Evolutionary conservation across 2,888 invertebrate species (phyloP), one percentile per base, ranked within the genome.

Genomic region (Nysson spinosus): DNA sequence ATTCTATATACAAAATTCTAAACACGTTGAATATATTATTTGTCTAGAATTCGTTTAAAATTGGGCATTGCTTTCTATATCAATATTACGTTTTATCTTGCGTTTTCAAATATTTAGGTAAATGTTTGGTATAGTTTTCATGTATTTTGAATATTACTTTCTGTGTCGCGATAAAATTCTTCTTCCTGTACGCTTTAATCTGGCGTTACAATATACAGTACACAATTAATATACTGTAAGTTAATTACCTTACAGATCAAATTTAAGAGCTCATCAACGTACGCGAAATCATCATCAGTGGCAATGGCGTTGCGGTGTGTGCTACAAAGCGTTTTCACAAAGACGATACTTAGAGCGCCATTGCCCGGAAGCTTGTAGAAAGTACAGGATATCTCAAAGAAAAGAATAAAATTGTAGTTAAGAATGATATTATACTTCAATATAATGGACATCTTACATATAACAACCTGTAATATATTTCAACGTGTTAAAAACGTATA

Each of bases 261-360:
- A 93, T 83, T 87, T 93, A 32, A 89, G 93, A 44, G 93, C 93
- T 0, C 93, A 93, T 88, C 93, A 93, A 82, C 90, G 93, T 64
- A 92, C 92, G 5, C 90, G 92, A 72, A 91, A 91, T 4, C 93
- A 93, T 85, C 93, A 93, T 85, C 85, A 90, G 49, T 93, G 93
- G 93, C 88, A 90, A 73, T 92, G 91, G 90, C 89, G 90, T 50
- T 93, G 93, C 79, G 83, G 88, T 0, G 89, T 90, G 54, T 93
- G 93, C 75, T 90, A 90, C 61, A 93, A 93, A 83, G 91, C 92
- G 1, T 93, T 93, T 86, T 93, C 92, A 54, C 92, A 92, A 85
- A 88, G 89, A 34, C 89, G 91, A 9, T 93, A 92, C 79, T 84
- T 93, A 32, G 92, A 91, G 79, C 88, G 92, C 1, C 93, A 93